A percentile compares a stretch with the other conserved stretches of the same genome.
These are phyloP conservation scores for Dufourea novaeangliae DNA, from an alignment of 1,140 invertebrate species.

Conservation along the genomic window DNA sequence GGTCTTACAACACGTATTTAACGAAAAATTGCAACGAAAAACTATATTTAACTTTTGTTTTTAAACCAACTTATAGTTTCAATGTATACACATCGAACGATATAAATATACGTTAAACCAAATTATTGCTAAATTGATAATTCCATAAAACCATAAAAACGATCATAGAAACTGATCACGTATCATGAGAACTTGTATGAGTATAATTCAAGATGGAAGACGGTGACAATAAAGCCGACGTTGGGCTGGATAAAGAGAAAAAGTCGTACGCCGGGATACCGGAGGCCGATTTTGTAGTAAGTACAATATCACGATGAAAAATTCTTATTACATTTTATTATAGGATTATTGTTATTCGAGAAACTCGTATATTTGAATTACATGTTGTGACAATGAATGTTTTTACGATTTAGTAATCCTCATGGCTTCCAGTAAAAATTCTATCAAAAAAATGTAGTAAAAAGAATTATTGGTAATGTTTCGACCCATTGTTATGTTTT, in stretches of 20 bases:
- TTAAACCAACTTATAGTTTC: neutral
- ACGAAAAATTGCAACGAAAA: neutral
- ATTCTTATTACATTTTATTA: neutral
- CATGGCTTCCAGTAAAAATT: conserved; percentile 16
- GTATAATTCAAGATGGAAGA: conserved; percentile 75
- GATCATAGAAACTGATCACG: conserved; percentile 17
- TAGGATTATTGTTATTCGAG: neutral
- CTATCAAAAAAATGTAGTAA: conserved; percentile 3
- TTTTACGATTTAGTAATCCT: conserved; percentile 27
- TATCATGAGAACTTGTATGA: conserved; percentile 24
- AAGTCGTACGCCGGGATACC: conserved; percentile 91
- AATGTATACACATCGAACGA: neutral
- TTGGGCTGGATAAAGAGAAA: conserved; percentile 82
- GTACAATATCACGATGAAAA: conserved; percentile 22
- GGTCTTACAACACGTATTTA: neutral
- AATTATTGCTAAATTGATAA: neutral
- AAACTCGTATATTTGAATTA: neutral
- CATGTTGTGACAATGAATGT: conserved; percentile 1
- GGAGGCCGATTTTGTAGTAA: conserved; percentile 90
- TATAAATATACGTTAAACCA: neutral
- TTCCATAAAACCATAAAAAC: neutral
- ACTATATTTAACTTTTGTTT: conserved; percentile 22
- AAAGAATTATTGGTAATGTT: neutral
- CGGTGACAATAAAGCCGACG: conserved; percentile 68
- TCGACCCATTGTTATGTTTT: neutral